Evolutionary conservation across 2,797 vertebrate genomes (phyloP).

Genomic region (Hafferia zeledoni): DNA sequence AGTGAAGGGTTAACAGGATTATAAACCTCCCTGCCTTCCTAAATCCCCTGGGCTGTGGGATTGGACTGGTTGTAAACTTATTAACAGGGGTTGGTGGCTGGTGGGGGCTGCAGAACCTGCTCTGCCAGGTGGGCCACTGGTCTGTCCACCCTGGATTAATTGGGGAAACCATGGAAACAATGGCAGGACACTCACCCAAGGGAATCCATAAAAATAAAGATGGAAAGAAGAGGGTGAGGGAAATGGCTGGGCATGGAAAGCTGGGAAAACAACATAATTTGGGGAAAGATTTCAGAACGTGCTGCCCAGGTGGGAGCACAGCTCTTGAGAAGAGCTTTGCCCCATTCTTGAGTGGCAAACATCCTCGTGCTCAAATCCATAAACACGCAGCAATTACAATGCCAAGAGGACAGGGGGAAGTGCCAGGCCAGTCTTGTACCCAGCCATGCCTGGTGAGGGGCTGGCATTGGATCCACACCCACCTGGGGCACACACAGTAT

Average conservation of each 20-base stretch:
- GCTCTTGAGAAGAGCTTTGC: neutral
- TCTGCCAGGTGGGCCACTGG: rapidly evolving
- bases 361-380: rapidly evolving
- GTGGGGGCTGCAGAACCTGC: neutral
- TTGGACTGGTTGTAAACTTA: conserved; percentile 46
- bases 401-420: neutral
- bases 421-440: rapidly evolving
- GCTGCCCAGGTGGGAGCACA: rapidly evolving
- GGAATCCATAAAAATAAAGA: neutral
- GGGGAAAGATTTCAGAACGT: rapidly evolving
- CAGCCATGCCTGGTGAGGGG: rapidly evolving
- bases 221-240: neutral
- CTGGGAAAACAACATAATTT: rapidly evolving
- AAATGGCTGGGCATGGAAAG: neutral
- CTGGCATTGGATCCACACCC: rapidly evolving
- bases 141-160: rapidly evolving
- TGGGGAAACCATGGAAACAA: neutral
- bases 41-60: conserved; percentile 28
- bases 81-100: neutral
- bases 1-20: conserved; percentile 58
- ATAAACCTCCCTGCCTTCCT: conserved; percentile 8
- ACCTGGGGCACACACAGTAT: rapidly evolving
- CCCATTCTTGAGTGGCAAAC: rapidly evolving
- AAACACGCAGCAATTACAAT: neutral
- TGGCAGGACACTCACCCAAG: neutral